Base-by-base conservation (phyloP, 2,888 invertebrate species). In the Ichneumon xanthorius region DNA sequence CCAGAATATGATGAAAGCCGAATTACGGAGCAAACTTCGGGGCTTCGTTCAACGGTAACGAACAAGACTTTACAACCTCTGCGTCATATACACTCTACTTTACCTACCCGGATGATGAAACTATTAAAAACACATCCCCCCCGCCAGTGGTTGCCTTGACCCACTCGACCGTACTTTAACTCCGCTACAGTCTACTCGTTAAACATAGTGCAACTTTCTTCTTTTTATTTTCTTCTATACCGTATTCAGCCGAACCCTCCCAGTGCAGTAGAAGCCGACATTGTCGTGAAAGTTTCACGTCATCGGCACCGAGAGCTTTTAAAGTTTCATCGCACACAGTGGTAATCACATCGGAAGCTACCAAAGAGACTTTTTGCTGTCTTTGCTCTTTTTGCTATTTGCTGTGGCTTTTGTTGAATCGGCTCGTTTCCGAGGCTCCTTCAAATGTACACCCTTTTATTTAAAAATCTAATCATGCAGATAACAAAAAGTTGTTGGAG, bases 51-150 rank as follows among this genome's bases (percentile, higher is more conserved):
- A 2, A n/a, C 26, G 30, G 45, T 30, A 19, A 75, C 58, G 61
- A 61, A 30, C 22, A 48, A 40, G 61, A 75, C 58, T 40, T 75
- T 45, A n/a, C 26, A 48, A 61, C 5, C 61, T 75, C 48, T 16
- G 11, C 33, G 30, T 73, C 45, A 61, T 73, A 40, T 45, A 48
- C n/a, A 30, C 45, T 16, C 19, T 68, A 48, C 45, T 75, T 75
- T 75, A 48, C 19, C 61, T 75, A 63, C 26, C 48, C 22, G 48
- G 61, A 63, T 61, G 61, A 63, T 63, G n/a, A 63, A 22, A 61
- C 30, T 61, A 48, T 75, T 75, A 75, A 61, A 63, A 48, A 75
- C 37, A 75, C 73, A 75, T 61, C 73, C 5, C 26, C 2, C 26
- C n/a, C 9, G 4, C 11, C 58, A 11, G 30, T 19, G 48, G 19